These are phyloP conservation scores for Ceratina australensis DNA, from an alignment of 1,140 invertebrate genomes.

Conservation along the genomic window DNA sequence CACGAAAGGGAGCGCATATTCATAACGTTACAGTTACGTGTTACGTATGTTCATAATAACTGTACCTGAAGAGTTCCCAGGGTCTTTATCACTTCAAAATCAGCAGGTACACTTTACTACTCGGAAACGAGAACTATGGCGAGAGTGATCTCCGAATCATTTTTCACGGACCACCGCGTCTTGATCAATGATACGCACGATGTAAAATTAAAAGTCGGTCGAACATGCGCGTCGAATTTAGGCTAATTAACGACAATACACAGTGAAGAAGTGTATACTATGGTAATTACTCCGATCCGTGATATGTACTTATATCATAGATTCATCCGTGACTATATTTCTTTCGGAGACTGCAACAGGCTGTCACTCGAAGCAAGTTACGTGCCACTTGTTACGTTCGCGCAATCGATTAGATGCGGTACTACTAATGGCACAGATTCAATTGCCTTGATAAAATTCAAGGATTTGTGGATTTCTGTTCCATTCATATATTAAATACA, in stretches of 20 bases:
- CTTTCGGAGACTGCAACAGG: constrained; percentile 10
- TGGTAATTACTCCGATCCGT: background rate
- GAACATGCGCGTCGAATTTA: background rate
- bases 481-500: too few species aligned
- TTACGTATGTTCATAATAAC: constrained; percentile 55
- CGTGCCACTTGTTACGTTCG: constrained; percentile 1
- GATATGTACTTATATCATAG: background rate
- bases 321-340: background rate
- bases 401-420: constrained; percentile 3
- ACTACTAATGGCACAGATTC: background rate
- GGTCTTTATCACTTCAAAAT: constrained; percentile 57
- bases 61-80: constrained; percentile 60
- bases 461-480: background rate
- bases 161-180: constrained; percentile 3
- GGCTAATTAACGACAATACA: background rate
- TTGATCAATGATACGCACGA: constrained; percentile 6
- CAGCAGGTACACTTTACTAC: constrained; percentile 45
- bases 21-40: constrained; percentile 60
- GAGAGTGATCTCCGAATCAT: constrained; percentile 13
- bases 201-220: constrained; percentile 20
- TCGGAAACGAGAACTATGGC: constrained; percentile 32
- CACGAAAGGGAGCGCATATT: constrained; percentile 40
- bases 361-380: background rate
- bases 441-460: background rate
- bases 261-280: too few species aligned